These are phyloP conservation scores for Hydrophis major DNA, from an alignment of 2,797 vertebrate species.

Conservation along the genomic window DNA sequence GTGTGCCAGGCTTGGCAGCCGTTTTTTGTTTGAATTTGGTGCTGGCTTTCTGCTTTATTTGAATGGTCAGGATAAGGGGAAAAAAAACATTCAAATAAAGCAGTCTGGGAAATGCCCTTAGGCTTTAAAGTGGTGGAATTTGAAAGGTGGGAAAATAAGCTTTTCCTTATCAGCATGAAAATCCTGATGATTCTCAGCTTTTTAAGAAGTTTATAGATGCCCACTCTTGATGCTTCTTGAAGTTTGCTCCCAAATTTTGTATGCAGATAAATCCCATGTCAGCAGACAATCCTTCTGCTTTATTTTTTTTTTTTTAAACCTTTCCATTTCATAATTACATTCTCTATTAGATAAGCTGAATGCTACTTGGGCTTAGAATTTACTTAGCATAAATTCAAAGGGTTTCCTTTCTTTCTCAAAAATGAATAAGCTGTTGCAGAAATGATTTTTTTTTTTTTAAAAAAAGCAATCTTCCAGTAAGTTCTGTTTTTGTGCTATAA, in stretches of 20 bases:
- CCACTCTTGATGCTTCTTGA: neutral
- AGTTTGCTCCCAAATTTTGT: neutral
- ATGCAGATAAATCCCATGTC: neutral
- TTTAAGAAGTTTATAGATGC: neutral
- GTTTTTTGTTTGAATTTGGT: too few relatives aligned
- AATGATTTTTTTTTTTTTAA: neutral
- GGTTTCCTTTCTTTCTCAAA: neutral
- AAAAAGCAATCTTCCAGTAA: constrained; percentile 23
- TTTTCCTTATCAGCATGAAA: neutral
- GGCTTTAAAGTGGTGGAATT: neutral
- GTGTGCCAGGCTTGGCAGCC: too few relatives aligned
- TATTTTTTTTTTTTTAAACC: neutral
- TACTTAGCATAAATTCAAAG: neutral
- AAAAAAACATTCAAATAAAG: too few relatives aligned
- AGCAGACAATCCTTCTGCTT: neutral
- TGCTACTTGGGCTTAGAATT: neutral
- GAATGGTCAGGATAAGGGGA: too few relatives aligned
- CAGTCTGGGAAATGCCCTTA: neutral
- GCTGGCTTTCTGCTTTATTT: too few relatives aligned
- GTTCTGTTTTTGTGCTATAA: constrained; percentile 35
- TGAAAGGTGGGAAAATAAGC: neutral
- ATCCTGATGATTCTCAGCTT: neutral
- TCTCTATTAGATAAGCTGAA: neutral
- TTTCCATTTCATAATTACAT: neutral
- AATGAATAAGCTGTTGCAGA: neutral